Percentiles rank a stretch among this genome's conserved stretches.
phyloP scores from a whole-genome alignment of 1,140 invertebrate genomes.

The Dolichoris vasculosae region DNA sequence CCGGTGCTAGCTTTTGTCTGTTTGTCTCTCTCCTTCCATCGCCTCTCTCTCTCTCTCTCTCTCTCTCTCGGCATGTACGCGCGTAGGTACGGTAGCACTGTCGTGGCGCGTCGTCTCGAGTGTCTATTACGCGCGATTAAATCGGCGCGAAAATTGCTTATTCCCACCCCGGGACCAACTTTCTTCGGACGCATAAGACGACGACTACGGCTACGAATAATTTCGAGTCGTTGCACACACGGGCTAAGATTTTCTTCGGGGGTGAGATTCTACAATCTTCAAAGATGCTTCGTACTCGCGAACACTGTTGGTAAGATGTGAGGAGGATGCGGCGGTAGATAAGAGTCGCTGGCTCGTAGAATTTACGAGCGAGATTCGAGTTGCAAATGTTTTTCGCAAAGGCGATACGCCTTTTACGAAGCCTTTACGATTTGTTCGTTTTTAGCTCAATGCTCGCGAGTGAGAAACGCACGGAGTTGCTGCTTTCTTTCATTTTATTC shows the following conservation, averaged over 20 bases:
- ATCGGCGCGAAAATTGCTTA: conserved; percentile 12
- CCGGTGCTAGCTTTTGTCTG: neutral
- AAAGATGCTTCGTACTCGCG: neutral
- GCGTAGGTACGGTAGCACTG: too few species aligned
- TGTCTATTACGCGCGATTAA: conserved; percentile 35
- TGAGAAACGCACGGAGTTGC: neutral
- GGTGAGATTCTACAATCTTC: neutral
- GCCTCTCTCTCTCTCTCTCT: too few species aligned
- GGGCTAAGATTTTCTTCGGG: neutral
- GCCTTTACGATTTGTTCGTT: conserved; percentile 1
- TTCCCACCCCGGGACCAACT: neutral
- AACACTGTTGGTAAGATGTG: neutral
- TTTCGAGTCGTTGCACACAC: neutral
- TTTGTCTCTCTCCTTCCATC: neutral
- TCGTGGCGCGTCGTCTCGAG: neutral
- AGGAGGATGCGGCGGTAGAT: neutral
- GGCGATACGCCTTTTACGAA: conserved; percentile 14
- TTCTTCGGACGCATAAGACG: neutral
- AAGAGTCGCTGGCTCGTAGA: neutral
- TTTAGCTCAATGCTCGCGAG: neutral
- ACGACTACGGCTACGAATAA: neutral
- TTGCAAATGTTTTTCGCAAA: conserved; percentile 39
- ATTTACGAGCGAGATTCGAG: conserved; percentile 34
- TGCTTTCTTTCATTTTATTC: neutral
- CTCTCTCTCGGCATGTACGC: too few species aligned